Base-by-base conservation (phyloP, 2,888 invertebrate species). In the Ophion obscuratus region DNA sequence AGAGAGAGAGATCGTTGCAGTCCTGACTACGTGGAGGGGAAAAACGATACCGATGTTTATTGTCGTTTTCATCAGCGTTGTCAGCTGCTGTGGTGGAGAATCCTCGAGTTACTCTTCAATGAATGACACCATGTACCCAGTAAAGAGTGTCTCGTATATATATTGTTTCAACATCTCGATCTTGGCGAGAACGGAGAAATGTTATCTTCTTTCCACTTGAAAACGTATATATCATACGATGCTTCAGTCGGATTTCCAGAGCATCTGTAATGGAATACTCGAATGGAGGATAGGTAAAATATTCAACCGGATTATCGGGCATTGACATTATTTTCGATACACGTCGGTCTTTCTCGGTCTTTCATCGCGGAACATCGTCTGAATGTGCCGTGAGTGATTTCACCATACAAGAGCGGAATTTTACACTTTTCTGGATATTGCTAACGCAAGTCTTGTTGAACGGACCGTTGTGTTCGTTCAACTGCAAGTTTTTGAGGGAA, bases 21-120 rank as follows among this genome's bases (percentile, higher is more conserved):
- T 47, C 44, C 59, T 31, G 24, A 66, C 40, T 76, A 59, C 31
- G 59, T 73, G 53, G 53, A 77, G 24, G 67, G 62, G 62, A 57
- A 40, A 80, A 85, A 79, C 75, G 79, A 79, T 75, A 75, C 75
- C 82, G 77, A 61, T 67, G 77, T 83, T 86, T 86, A 86, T 86
- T 86, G 83, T 74, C 86, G 76, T 86, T 86, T 86, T 83, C 83
- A 86, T 86, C 86, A 67, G 81, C 59, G 74, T 83, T 81, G 75
- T 44, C 71, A 24, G 68, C 74, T 74, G 73, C 66, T 83, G 68
- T 31, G 17, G 59, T 53, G 36, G 68, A 74, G 76, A 85, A 74
- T 78, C 83, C 78, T 83, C 83, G 77, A 86, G 81, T 81, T 64
- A 83, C 81, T 77, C 81, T 83, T 83, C 81, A 64, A 83, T 81